Conservation (phyloP, 2,113 vertebrate genomes). For the Myotis lucifugus region DNA sequence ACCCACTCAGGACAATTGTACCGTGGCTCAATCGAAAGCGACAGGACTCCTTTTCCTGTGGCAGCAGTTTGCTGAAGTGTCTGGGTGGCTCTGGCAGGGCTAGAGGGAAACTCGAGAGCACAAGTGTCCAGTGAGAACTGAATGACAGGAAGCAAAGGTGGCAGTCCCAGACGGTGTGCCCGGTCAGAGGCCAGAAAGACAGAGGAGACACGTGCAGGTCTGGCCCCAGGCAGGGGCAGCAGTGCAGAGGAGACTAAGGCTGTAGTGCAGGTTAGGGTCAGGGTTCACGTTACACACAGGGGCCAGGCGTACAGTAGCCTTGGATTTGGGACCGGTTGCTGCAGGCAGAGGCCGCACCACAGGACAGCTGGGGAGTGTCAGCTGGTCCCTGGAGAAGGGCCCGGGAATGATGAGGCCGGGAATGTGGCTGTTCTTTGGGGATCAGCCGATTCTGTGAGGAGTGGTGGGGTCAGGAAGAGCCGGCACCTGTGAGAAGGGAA, state of each 20-base stretch:
- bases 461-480: not conserved
- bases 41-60: not conserved
- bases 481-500: not conserved
- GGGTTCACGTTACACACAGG: not conserved
- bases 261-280: not conserved
- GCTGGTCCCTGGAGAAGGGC: not conserved
- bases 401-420: not conserved
- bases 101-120: not conserved
- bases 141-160: not conserved
- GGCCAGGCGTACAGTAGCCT: not conserved
- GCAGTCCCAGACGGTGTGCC: fast-evolving
- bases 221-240: not conserved
- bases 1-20: not conserved
- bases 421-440: not conserved
- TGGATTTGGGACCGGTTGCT: not conserved
- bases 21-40: not conserved
- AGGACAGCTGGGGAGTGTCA: not conserved
- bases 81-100: not conserved
- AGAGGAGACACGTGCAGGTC: not conserved
- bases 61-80: not conserved
- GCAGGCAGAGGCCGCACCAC: not conserved
- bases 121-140: not conserved
- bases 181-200: not conserved
- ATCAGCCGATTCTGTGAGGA: not conserved
- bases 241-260: fast-evolving